Conservation (phyloP, 2,113 vertebrate species). For the Istiophorus platypterus region DNA sequence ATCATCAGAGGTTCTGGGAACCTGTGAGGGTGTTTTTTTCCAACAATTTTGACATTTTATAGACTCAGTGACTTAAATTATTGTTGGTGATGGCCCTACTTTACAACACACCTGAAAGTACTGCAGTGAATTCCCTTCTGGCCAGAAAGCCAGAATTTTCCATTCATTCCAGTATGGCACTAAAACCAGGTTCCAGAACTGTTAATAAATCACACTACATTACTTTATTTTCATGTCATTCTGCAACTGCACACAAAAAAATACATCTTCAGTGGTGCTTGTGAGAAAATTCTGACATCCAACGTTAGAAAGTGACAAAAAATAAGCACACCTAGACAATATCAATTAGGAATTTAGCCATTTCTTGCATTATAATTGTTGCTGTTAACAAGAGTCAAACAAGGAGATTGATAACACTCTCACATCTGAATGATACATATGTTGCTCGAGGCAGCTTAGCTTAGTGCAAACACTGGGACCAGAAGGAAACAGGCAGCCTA, state of each 20-base stretch:
- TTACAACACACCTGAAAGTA: no score
- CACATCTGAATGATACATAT: background rate
- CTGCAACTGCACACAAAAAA: background rate
- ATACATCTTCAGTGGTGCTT: no score
- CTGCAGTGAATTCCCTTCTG: no score
- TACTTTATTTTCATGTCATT: background rate
- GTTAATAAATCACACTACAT: no score
- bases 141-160: no score
- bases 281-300: background rate
- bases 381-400: no score
- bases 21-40: background rate
- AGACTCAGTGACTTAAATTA: background rate
- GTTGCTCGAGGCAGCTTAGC: background rate
- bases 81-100: no score
- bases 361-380: no score
- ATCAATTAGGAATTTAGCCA: no score
- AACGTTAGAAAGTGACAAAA: background rate
- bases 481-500: background rate
- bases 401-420: background rate
- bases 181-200: no score
- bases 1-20: background rate
- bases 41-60: background rate
- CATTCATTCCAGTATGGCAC: no score
- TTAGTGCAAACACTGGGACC: slow-evolving; percentile 7
- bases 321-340: no score